Evolutionary conservation across 2,888 invertebrate species (phyloP), one percentile per base, ranked within the genome.

Genomic region (Podabrus alpinus): DNA sequence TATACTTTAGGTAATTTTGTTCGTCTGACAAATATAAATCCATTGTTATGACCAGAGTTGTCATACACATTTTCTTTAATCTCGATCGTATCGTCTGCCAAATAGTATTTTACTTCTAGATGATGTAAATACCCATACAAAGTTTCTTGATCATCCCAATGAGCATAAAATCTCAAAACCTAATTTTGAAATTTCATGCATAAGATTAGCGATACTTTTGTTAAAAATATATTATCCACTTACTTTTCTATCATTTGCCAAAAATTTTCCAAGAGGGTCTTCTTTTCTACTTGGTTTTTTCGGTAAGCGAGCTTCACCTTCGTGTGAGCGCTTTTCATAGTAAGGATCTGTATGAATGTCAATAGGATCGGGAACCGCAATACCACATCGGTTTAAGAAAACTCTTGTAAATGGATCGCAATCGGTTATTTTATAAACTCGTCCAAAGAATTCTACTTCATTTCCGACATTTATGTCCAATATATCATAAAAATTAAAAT

Each of bases 41-140:
- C 92, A 1, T 91, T 90, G 84, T 94, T 93, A 66, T 91, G 89
- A 0, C 95, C 95, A 1, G 93, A 92, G 83, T 93, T 93, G 0
- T 90, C 88, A 0, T 90, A 88, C 68, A 92, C 85, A 61, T 90
- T 90, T 87, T 97, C 97, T 81, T 94, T 93, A 7, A 98, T 93
- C 86, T 97, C 96, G 10, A 97, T 93, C 0, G 96, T 96, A 82
- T 96, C 95, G 83, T 97, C 97, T 0, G 94, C 92, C 66, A 97
- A 88, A 87, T 94, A 97, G 84, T 95, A 97, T 83, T 94, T 92
- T 13, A 98, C 88, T 83, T 95, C 93, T 75, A 97, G 87, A 81
- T 92, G 89, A 79, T 96, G 94, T 19, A 95, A 86, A 73, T 92
- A 92, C 0, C 97, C 97, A 83, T 92, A 93, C 83, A 93, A 91